Percentiles rank a stretch among this genome's conserved stretches.
These are phyloP conservation scores for Scaptomyza flava DNA, from an alignment of 2,888 invertebrate species.

Conservation along the genomic window DNA sequence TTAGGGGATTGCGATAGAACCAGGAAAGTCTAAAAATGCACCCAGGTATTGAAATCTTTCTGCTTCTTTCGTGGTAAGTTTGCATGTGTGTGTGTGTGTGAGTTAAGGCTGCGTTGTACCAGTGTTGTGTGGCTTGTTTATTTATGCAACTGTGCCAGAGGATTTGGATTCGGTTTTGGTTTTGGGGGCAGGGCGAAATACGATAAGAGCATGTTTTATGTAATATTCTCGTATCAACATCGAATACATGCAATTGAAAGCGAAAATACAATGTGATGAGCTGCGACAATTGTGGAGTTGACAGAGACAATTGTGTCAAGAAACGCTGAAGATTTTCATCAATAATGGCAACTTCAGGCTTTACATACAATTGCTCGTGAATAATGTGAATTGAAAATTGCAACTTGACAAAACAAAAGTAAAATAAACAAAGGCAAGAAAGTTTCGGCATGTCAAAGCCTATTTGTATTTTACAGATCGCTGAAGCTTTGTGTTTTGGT, in stretches of 20 bases:
- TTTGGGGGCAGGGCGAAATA: conserved; percentile 29
- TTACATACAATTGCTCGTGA: neutral
- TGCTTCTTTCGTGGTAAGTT: neutral
- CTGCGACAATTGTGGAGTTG: conserved; percentile 32
- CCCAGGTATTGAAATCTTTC: conserved; percentile 70
- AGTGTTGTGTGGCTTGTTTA: conserved; percentile 53
- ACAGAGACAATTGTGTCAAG: conserved; percentile 13
- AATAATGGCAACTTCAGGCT: neutral
- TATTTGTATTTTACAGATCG: too few relatives aligned
- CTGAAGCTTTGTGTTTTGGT: too few relatives aligned
- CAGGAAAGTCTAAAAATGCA: conserved; percentile 70
- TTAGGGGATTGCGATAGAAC: conserved; percentile 41
- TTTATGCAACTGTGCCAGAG: conserved; percentile 69
- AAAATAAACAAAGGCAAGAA: neutral
- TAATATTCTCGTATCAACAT: conserved; percentile 47
- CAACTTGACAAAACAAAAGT: neutral
- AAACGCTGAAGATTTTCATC: too few relatives aligned
- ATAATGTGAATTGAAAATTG: neutral
- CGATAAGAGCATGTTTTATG: conserved; percentile 59
- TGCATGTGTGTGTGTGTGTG: conserved; percentile 19
- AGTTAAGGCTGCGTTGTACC: conserved; percentile 27
- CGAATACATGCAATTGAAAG: conserved; percentile 45
- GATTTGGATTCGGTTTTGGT: conserved; percentile 46
- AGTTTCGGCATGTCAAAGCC: too few relatives aligned
- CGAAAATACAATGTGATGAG: conserved; percentile 31